Percentiles rank a stretch among this genome's conserved stretches.
Conservation (phyloP, 92 coral and sea anemone species). For the Galaxea fascicularis region DNA sequence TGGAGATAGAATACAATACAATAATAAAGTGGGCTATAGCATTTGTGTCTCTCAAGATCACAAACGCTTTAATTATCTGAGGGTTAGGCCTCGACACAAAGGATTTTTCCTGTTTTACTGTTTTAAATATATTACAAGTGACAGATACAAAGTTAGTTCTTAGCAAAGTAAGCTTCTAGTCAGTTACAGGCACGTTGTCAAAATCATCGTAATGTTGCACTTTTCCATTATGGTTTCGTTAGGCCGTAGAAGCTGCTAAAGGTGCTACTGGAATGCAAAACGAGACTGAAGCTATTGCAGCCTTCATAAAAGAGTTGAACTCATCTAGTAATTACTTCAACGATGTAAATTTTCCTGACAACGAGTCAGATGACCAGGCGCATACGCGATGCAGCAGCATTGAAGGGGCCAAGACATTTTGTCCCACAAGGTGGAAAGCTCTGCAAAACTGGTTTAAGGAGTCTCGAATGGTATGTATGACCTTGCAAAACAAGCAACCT, state of each 20-base stretch:
- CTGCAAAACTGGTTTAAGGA: conserved; percentile 83
- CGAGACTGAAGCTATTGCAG: conserved; percentile 60
- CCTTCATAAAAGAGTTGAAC: conserved; percentile 64
- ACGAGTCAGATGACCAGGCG: conserved; percentile 83
- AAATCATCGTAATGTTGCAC: no score
- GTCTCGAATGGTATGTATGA: conserved; percentile 74
- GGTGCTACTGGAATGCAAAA: conserved; percentile 62
- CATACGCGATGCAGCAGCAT: conserved; percentile 67
- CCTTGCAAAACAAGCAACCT: no score
- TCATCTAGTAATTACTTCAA: conserved; percentile 78
- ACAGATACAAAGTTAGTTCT: no score
- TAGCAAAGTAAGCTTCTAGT: neutral
- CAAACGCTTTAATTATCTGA: no score
- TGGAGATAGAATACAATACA: no score
- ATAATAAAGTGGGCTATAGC: no score
- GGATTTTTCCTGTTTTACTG: no score
- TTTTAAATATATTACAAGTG: no score
- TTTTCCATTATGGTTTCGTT: neutral
- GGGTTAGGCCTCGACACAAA: no score
- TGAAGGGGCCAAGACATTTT: conserved; percentile 81
- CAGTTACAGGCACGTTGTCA: neutral
- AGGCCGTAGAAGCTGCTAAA: conserved; percentile 80
- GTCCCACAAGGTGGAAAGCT: conserved; percentile 89
- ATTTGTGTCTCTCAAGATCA: no score
- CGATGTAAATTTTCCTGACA: conserved; percentile 72